phyloP scores from a whole-genome alignment of 2,113 vertebrate genomes.

The Melanotaenia duboulayi region DNA sequence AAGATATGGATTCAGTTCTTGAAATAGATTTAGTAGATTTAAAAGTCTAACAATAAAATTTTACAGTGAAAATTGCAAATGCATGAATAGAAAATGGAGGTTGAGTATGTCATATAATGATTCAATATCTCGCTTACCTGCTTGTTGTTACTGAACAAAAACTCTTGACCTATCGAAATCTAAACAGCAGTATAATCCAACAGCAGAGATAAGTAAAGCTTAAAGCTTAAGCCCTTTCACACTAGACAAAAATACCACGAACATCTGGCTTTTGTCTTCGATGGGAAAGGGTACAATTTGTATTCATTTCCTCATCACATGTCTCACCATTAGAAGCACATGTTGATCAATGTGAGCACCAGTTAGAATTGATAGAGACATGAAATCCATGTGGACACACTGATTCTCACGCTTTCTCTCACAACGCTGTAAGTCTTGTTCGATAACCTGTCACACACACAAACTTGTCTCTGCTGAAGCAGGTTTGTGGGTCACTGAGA shows the following conservation, averaged over 20 bases:
- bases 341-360: neutral
- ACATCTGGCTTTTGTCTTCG: neutral
- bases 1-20: neutral
- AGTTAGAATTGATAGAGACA: neutral
- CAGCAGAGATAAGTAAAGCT: constrained; percentile 23
- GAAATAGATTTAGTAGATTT: neutral
- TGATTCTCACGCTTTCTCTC: neutral
- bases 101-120: neutral
- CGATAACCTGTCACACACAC: no score
- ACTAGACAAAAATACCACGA: neutral
- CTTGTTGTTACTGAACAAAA: constrained; percentile 18
- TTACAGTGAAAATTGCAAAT: neutral
- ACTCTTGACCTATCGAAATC: neutral
- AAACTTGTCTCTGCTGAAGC: no score
- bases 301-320: neutral
- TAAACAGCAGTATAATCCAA: constrained; percentile 28
- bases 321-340: neutral
- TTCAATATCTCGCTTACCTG: neutral
- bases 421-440: neutral
- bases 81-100: neutral
- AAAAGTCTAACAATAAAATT: neutral
- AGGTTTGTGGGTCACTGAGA: no score
- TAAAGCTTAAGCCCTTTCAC: neutral
- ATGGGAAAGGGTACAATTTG: neutral
- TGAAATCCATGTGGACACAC: neutral